Evolutionary conservation across 2,113 vertebrate genomes (phyloP).

Genomic region (Morone saxatilis): DNA sequence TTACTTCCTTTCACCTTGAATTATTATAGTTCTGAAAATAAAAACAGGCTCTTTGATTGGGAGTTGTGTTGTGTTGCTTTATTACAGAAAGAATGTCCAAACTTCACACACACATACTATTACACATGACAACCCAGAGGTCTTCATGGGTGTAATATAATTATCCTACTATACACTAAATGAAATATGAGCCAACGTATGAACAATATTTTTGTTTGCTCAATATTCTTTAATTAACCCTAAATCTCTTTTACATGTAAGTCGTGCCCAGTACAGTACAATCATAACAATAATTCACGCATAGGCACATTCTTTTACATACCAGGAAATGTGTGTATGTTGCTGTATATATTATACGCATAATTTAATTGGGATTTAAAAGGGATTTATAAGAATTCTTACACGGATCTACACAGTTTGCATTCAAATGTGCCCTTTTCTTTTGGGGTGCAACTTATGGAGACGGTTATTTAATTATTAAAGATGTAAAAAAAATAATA

Average conservation of each 20-base stretch:
- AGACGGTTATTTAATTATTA: neutral
- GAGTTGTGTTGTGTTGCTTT: neutral
- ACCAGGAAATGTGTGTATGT: neutral
- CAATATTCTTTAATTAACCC: neutral
- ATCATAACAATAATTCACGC: neutral
- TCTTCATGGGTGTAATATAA: neutral
- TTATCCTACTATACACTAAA: neutral
- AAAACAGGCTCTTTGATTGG: neutral
- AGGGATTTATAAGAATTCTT: neutral
- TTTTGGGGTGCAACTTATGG: neutral
- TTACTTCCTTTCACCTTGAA: constrained; percentile 4
- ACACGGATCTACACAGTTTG: neutral
- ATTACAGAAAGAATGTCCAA: neutral
- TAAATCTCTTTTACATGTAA: neutral
- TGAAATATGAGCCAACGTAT: neutral
- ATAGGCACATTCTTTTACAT: neutral
- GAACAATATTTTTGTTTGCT: neutral
- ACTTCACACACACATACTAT: neutral
- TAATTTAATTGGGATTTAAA: neutral
- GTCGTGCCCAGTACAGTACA: neutral
- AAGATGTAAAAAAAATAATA: neutral
- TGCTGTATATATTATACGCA: neutral
- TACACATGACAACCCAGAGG: neutral
- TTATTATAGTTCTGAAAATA: constrained; percentile 4
- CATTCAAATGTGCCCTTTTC: neutral